Base-by-base conservation (phyloP, 2,797 vertebrate species). In the Pristis pectinata region DNA sequence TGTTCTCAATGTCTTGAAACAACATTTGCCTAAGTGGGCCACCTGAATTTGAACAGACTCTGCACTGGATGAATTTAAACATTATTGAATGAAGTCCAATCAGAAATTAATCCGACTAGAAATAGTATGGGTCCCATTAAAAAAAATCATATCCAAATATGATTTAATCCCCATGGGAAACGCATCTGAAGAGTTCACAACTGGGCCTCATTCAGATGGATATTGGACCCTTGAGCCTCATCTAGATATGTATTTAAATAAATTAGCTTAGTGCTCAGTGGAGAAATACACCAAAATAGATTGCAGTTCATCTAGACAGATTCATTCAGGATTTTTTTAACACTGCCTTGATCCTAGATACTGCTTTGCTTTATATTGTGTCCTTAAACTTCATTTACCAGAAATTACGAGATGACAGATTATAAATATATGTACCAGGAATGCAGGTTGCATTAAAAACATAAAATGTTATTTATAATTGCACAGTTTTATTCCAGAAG, bases 1-100 rank as follows among this genome's bases (percentile, higher is more conserved):
- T 59, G 83, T n/a, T 85, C 49, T 85, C 82, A 85, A 85, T 85
- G 49, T 53, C 82, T 30, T 85, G 83, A 87, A 87, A 59, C 30
- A 87, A 59, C 34, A 8, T 87, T 56, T 59, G 56, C 5, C 53
- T 87, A 27, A 87, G 34, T 56, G 53, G 30, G 53, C 87, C 30
- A 87, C 56, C 30, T 87, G 83, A 87, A 87, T 87, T 53, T 34
- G 83, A 87, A 87, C 53, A n/a, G 53, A 59, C 49, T 27, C 53
- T 59, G 34, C 56, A 61, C 56, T 53, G 53, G 53, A 87, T 87
- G 59, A 34, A 56, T 34, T 87, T 53, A 87, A 59, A 59, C 19
- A 87, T 59, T 56, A 53, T 83, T n/a, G 83, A 59, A 61, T n/a
- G 27, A 27, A 59, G 13, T 61, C 4, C 56, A n/a, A 87, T 59